Evolutionary conservation across 2,113 vertebrate species (phyloP), one percentile per base, ranked within the genome.

Genomic region (Blennius ocellaris): DNA sequence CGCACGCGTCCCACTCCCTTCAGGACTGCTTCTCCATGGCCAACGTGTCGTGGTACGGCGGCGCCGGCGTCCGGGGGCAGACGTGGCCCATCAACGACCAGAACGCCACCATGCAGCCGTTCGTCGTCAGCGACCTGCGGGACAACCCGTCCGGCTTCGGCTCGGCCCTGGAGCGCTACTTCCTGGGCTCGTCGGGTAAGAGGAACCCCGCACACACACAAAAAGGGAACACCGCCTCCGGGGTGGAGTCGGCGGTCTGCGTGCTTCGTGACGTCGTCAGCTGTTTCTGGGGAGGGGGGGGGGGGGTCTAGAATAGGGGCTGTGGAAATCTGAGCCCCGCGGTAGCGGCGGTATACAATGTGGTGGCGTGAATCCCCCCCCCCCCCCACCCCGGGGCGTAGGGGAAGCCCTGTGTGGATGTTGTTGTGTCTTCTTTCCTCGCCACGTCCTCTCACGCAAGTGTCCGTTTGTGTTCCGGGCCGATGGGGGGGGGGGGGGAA

Each of bases 21-120:
- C 90, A 97, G 96, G 94, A 97, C 44, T 97, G 96, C 75, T 96
- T 97, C 85, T 97, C 96, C 69, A 97, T 97, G 96, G 84, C 81
- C 38, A 97, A 97, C 0, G 43, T 97, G 48, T 97, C 95, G 21
- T 97, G 96, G 96, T 97, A 96, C 0, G 96, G 96, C 0, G 96
- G 96, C 3, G 94, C 90, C 0, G 94, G 93, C 43, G 51, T 93
- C 45, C 91, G 10, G 0, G 91, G 92, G 36, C 95, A 95, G 79
- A 94, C 80, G 12, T 97, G 96, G 96, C 96, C 96, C 0, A 93
- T 97, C 59, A 97, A 97, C 0, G 39, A 84, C 0, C 91, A 92
- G 1, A 92, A 96, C 21, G 86, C 93, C 78, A 92, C 78, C 0
- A 84, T 88, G 0, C 96, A 96, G 88, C 94, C 94, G 21, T 95